phyloP scores from a whole-genome alignment of 2,113 vertebrate genomes.

The Benitochromis conjunctus region DNA sequence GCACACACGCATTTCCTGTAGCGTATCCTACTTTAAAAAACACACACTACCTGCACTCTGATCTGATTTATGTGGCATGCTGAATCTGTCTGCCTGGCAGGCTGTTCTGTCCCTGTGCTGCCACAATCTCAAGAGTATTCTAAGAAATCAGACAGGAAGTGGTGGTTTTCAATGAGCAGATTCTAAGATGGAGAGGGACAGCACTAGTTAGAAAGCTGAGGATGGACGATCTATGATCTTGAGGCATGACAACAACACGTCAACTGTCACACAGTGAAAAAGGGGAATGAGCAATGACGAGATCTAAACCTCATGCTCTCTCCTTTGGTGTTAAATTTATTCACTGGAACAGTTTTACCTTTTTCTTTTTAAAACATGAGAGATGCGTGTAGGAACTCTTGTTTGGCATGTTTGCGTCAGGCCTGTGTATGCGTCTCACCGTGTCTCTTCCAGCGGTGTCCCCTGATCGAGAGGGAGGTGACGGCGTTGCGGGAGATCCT shows the following conservation, averaged over 20 bases:
- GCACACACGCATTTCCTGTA: neutral
- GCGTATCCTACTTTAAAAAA: neutral
- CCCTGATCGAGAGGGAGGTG: slow-evolving; percentile 95
- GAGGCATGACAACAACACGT: neutral
- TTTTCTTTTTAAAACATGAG: neutral
- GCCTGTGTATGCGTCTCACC: slow-evolving; percentile 76
- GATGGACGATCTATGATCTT: neutral
- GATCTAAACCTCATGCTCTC: slow-evolving; percentile 4
- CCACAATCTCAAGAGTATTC: neutral
- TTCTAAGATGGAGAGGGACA: neutral
- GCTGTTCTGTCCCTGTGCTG: neutral
- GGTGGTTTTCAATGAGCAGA: neutral
- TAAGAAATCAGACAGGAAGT: neutral
- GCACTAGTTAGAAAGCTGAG: neutral
- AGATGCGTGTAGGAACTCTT: neutral
- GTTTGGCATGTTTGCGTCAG: neutral
- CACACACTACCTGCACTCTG: neutral
- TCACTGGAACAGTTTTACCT: neutral
- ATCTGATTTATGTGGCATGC: neutral
- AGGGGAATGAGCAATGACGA: neutral
- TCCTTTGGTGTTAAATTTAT: neutral
- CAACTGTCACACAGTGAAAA: neutral
- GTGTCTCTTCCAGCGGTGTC: slow-evolving; percentile 97
- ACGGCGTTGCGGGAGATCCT: slow-evolving; percentile 98
- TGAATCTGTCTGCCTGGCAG: neutral